Percentiles rank a stretch among this genome's conserved stretches.
These are phyloP conservation scores for Mustelus asterias DNA, from an alignment of 2,113 vertebrate species.

Conservation along the genomic window DNA sequence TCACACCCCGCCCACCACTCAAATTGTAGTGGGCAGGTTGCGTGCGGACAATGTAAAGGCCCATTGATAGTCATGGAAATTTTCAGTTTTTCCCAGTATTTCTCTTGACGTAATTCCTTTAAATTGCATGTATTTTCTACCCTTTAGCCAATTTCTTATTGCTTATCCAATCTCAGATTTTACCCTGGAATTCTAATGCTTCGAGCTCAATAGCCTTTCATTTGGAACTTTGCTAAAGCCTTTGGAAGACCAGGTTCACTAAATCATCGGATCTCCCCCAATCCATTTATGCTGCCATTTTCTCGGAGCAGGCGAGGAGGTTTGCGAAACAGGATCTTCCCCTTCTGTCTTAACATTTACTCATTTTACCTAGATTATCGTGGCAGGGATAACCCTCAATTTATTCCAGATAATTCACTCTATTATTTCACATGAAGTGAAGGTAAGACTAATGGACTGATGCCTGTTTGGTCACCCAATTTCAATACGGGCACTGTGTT, in stretches of 20 bases:
- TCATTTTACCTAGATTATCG: background rate
- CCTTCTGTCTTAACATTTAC: background rate
- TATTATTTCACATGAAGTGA: too few relatives aligned
- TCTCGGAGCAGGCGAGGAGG: background rate
- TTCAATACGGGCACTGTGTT: too few relatives aligned
- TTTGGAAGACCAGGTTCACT: background rate
- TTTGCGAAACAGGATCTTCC: background rate
- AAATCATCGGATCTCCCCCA: background rate
- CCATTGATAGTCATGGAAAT: too few relatives aligned
- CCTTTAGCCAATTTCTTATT: background rate
- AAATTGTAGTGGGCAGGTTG: too few relatives aligned
- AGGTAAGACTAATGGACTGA: too few relatives aligned
- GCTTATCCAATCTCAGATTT: background rate
- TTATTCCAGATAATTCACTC: too few relatives aligned
- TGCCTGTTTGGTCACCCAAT: too few relatives aligned
- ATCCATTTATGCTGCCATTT: background rate
- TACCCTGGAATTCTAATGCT: background rate
- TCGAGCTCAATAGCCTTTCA: background rate
- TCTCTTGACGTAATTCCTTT: background rate
- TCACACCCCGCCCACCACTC: too few relatives aligned
- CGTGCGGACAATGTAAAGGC: too few relatives aligned
- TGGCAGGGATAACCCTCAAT: too few relatives aligned
- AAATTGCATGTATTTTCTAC: background rate
- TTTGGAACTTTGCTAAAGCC: too few relatives aligned
- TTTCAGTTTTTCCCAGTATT: background rate